A percentile compares a stretch with the other conserved stretches of the same genome.
Conservation (phyloP, 2,113 vertebrate species). For the Merops nubicus region DNA sequence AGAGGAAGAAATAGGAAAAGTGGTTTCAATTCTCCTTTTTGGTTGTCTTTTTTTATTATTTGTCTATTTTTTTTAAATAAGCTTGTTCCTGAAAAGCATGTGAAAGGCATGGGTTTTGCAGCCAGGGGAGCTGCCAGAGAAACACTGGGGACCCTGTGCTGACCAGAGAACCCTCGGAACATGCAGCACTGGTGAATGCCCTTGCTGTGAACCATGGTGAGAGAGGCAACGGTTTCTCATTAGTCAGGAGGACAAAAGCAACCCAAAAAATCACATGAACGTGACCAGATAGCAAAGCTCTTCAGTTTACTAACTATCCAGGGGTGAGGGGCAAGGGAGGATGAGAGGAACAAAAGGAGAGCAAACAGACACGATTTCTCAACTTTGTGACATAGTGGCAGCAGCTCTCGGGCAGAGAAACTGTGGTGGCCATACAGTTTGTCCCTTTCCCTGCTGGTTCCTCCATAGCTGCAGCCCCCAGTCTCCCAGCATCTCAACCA, state of each 20-base stretch:
- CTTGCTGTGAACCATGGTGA: not conserved
- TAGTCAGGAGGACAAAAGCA: not conserved
- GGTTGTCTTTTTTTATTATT: not conserved
- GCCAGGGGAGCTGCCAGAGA: not conserved
- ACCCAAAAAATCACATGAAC: not conserved
- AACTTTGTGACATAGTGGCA: accelerated
- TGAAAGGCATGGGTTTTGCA: not conserved
- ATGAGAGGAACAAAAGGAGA: not conserved
- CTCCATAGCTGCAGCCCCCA: not conserved
- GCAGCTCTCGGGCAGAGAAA: not conserved
- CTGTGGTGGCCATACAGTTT: accelerated
- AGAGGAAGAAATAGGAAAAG: not conserved
- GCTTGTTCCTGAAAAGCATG: not conserved
- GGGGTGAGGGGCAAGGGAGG: not conserved
- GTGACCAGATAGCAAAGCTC: not conserved
- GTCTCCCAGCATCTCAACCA: not conserved
- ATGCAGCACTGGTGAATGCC: not conserved
- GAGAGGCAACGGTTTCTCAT: not conserved
- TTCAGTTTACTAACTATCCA: not conserved
- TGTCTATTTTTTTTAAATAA: not conserved
- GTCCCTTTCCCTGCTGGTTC: not conserved
- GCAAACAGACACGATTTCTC: not conserved
- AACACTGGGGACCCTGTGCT: not conserved
- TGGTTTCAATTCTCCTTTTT: not conserved
- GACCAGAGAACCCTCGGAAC: not conserved